Conservation (phyloP, 2,888 invertebrate species). For the Ischnura elegans region DNA sequence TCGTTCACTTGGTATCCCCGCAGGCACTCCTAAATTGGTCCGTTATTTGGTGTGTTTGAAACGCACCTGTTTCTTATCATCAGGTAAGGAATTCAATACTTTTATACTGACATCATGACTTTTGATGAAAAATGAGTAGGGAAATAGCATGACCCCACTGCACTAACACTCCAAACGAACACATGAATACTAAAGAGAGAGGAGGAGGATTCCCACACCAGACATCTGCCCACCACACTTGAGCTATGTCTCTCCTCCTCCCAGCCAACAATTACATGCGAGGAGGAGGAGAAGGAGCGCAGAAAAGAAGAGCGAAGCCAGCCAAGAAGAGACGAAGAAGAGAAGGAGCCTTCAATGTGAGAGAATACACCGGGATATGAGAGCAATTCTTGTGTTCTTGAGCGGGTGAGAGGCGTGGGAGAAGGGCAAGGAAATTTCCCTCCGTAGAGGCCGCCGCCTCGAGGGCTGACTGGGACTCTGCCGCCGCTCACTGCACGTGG, state of each 20-base stretch:
- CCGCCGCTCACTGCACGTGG: background rate
- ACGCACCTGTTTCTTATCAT: too few relatives aligned
- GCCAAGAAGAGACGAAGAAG: background rate
- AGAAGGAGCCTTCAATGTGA: slow-evolving; percentile 6
- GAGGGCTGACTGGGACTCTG: background rate
- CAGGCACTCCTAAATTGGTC: too few relatives aligned
- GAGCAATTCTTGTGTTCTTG: slow-evolving; percentile 12
- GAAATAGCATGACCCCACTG: slow-evolving; percentile 27
- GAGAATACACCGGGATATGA: background rate
- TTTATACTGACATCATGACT: too few relatives aligned
- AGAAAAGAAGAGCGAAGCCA: background rate
- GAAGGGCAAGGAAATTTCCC: background rate
- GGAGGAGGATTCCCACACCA: slow-evolving; percentile 1
- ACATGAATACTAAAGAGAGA: too few relatives aligned
- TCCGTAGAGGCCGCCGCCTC: background rate
- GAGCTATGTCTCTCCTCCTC: background rate
- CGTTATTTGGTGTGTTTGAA: too few relatives aligned
- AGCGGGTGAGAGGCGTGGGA: background rate
- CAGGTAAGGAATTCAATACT: too few relatives aligned
- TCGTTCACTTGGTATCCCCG: too few relatives aligned
- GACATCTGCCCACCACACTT: background rate
- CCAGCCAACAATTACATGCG: slow-evolving; percentile 2
- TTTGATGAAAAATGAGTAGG: background rate
- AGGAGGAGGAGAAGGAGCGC: background rate
- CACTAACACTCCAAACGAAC: background rate